Conservation (phyloP, 30 jellyfish, hydroid and myxozoan species). For the Hydra vulgaris region DNA sequence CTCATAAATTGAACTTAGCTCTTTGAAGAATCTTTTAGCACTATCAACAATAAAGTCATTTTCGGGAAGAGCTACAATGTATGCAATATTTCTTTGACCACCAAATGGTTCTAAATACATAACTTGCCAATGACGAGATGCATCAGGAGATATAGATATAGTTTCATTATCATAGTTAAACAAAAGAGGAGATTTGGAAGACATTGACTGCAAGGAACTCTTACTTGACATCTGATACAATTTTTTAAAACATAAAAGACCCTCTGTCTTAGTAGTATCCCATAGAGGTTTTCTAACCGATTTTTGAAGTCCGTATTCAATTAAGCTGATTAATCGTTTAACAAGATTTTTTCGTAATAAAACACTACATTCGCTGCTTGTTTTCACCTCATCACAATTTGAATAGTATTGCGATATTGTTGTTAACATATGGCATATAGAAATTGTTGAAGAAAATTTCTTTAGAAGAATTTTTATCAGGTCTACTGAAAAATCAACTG, state of each 20-base stretch:
- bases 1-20: conserved; percentile 76
- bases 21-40: conserved; percentile 79
- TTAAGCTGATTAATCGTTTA: conserved; percentile 34
- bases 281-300: conserved; percentile 55
- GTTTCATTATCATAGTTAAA: conserved; percentile 75
- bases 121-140: conserved; percentile 66
- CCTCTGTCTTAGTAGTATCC: conserved; percentile 55
- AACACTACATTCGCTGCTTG: not conserved
- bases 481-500: conserved; percentile 4
- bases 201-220: conserved; percentile 41
- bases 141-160: conserved; percentile 75
- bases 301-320: conserved; percentile 55
- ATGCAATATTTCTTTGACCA: conserved; percentile 84
- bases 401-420: conserved; percentile 1
- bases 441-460: conserved; percentile 11
- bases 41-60: conserved; percentile 68
- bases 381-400: not conserved
- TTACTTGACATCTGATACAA: conserved; percentile 49
- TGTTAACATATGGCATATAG: conserved; percentile 4
- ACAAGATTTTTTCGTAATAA: conserved; percentile 18
- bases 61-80: conserved; percentile 92
- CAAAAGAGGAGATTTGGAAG: conserved; percentile 47
- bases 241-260: conserved; percentile 51
- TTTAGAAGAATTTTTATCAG: conserved; percentile 8
- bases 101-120: conserved; percentile 78